Evolutionary conservation across 2,113 vertebrate genomes (phyloP), one percentile per base, ranked within the genome.

Genomic region (Protobothrops flavoviridis): DNA sequence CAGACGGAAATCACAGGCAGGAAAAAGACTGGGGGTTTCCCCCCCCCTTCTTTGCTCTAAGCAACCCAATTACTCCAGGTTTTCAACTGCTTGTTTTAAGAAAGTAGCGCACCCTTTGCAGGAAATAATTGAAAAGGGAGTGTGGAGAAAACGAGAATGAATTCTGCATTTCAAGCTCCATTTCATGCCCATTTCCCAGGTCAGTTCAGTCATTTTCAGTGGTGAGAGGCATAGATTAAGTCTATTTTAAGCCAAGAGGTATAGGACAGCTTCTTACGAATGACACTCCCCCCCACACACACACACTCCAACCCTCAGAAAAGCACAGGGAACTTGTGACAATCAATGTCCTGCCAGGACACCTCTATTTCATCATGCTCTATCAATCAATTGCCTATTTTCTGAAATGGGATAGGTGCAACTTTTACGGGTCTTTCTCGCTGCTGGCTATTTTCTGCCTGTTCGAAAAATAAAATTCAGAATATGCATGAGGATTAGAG

Each of bases 301-400:
- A 21, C 55, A 56, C 20, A 57, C 13, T 5, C 43, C 43, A 2
- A 5, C 90, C 1, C 93, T 94, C 92, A 52, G 92, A 94, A 96
- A 94, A 91, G 94, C 91, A 94, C 81, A 90, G 93, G 94, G 92
- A 94, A 94, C 95, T 95, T 93, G 94, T 94, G 94, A 92, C 94
- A 93, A 95, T 93, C 94, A 93, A 69, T 1, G 0, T 87, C 29
- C 13, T 48, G 74, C 92, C 86, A 94, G 50, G 69, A 91, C 85
- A 88, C 89, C 61, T 59, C 90, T 92, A 92, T 89, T 95, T 95
- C 95, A 95, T 92, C 96, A 91, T 91, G 87, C 90, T 92, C 86
- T 93, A 96, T 91, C 95, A 92, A 94, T 94, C 97, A 95, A 94
- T 92, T 89, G 56, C 10, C 5, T 88, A 91, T 92, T 96, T 92